Conservation (phyloP, 2,113 vertebrate genomes). For the Brienomyrus brachyistius region DNA sequence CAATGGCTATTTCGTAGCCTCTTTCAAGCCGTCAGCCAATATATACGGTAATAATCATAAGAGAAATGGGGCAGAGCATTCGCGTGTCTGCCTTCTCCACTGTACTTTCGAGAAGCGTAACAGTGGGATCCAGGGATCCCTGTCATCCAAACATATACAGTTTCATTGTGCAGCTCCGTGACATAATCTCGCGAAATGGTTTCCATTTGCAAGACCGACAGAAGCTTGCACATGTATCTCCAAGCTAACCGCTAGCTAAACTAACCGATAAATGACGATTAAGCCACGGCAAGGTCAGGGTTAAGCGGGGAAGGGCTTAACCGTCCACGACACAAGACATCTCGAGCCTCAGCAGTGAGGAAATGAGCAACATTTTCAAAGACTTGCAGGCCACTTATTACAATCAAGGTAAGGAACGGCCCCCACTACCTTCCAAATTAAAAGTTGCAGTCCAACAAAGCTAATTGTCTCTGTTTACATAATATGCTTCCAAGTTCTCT, state of each 20-base stretch:
- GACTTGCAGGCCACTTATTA: slow-evolving; percentile 9
- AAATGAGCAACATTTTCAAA: background rate
- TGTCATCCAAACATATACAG: background rate
- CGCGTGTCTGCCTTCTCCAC: background rate
- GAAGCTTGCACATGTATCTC: background rate
- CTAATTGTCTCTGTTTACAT: background rate
- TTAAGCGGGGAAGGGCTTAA: background rate
- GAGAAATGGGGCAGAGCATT: background rate
- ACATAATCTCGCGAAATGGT: background rate
- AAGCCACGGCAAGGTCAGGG: background rate
- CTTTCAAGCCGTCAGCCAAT: background rate
- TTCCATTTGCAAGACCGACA: background rate
- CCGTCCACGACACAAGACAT: background rate
- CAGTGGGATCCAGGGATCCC: background rate
- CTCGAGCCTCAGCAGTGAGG: background rate
- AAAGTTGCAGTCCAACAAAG: background rate
- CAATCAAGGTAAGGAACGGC: slow-evolving; percentile 16
- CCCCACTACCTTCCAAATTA: background rate
- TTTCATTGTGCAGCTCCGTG: background rate
- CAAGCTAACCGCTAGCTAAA: background rate
- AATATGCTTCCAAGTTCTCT: background rate
- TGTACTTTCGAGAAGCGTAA: background rate
- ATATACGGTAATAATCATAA: background rate
- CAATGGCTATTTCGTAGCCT: background rate
- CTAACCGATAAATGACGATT: background rate